Percentiles rank a stretch among this genome's conserved stretches.
These are phyloP conservation scores for Callosobruchus maculatus DNA, from an alignment of 2,888 invertebrate species.

Conservation along the genomic window DNA sequence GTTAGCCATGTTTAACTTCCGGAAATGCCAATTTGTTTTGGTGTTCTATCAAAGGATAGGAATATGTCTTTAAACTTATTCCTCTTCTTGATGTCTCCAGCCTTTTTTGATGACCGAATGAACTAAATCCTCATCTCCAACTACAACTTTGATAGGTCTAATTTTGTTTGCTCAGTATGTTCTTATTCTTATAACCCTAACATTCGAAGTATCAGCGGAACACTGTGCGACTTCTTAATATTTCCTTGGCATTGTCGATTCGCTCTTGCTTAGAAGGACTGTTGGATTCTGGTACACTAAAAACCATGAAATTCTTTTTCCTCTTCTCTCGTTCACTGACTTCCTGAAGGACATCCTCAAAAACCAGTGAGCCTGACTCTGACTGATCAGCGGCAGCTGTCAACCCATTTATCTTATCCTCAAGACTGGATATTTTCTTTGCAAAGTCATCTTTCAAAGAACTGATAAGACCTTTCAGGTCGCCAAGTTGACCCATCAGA, in stretches of 20 bases:
- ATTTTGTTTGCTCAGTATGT: not conserved
- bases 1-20: not conserved
- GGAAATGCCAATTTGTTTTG: not conserved
- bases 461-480: not conserved
- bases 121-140: not conserved
- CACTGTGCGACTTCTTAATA: too few relatives aligned
- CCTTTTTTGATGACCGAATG: not conserved
- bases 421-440: not conserved
- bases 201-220: not conserved
- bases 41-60: not conserved
- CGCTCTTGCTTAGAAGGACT: not conserved
- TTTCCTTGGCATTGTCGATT: not conserved
- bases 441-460: not conserved
- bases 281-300: not conserved
- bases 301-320: not conserved
- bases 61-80: not conserved
- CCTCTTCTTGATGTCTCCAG: not conserved
- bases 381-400: not conserved
- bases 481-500: constrained; percentile 4
- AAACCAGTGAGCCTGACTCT: not conserved
- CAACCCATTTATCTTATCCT: not conserved
- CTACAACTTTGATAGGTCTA: not conserved
- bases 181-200: not conserved
- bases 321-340: not conserved
- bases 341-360: not conserved